Percentiles rank a stretch among this genome's conserved stretches.
phyloP scores from a whole-genome alignment of 2,888 invertebrate species.

The Monoplex corrugatus region DNA sequence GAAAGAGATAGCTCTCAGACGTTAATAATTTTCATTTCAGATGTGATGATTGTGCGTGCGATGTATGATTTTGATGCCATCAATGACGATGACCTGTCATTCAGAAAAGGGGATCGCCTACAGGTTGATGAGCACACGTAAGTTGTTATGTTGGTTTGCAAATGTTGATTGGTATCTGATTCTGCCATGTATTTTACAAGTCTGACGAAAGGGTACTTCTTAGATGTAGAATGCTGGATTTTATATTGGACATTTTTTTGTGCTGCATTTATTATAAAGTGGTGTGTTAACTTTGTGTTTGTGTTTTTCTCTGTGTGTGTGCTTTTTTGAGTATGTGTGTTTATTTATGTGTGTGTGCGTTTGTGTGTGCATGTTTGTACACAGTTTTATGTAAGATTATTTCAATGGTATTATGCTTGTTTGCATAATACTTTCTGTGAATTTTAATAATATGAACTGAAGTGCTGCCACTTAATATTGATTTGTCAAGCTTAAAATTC shows the following conservation, averaged over 20 bases:
- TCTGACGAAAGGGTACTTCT: no score
- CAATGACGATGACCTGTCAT: conserved; percentile 96
- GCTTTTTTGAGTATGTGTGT: not conserved
- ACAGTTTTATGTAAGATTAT: not conserved
- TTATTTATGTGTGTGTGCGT: not conserved
- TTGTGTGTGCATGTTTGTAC: not conserved
- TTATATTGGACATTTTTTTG: no score
- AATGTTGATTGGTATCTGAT: no score
- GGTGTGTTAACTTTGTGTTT: no score
- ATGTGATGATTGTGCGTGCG: conserved; percentile 83
- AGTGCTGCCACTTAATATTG: no score
- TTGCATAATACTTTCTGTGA: no score
- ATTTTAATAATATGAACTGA: no score
- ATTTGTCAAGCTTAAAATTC: no score
- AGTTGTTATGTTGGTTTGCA: conserved; percentile 35
- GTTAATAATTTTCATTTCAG: conserved; percentile 56
- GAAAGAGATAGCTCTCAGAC: no score
- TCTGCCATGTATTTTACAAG: no score
- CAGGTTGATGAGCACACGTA: conserved; percentile 90
- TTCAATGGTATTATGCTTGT: not conserved
- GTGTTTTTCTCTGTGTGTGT: not conserved
- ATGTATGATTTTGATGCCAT: conserved; percentile 97
- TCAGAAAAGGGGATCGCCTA: conserved; percentile 96
- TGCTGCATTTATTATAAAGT: no score
- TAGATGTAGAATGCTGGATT: no score